Evolutionary conservation across 2,888 invertebrate species (phyloP), one percentile per base, ranked within the genome.

Genomic region (Temnothorax rugatulus): DNA sequence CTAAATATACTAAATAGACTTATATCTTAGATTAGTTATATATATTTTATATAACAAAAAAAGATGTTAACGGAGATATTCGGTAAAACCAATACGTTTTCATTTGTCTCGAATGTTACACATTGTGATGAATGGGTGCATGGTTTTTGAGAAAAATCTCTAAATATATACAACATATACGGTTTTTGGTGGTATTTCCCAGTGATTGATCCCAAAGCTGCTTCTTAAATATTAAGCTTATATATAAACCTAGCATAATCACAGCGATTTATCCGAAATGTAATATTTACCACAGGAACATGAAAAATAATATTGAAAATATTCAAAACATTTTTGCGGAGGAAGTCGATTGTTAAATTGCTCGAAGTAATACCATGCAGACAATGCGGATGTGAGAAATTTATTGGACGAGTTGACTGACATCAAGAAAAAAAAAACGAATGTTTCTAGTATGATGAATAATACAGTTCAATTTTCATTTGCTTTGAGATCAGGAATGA

Each of bases 241-340:
- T 82, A 75, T 86, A 90, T 63, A 86, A 93, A 93, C 91, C 91
- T 93, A 92, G 88, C 73, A 87, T 93, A 93, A 91, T 93, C 92
- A 93, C 93, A 93, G 93, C 91, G 87, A 88, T 88, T 90, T 88
- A 88, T 89, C 85, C 82, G 84, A 86, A 83, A 75, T 81, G 54
- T 71, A 68, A 82, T 71, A 90, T 86, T 91, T 89, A 88, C 83
- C 88, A 91, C 41, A 73, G 90, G 89, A 92, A 92, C 90, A 88
- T 90, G 87, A 88, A 29, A 79, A 69, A 69, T 34, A 21, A 79
- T 71, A 59, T 57, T 47, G 69, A 79, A 71, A 77, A 73, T 74
- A 59, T 59, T 44, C 5, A 77, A 69, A 34, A 73, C 4, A 63
- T 29, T 59, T 69, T 68, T 59, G 15, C 29, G 15, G 9, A 1